Evolutionary conservation across 2,113 vertebrate species (phyloP), one percentile per base, ranked within the genome.

Genomic region (Electrona antarctica): DNA sequence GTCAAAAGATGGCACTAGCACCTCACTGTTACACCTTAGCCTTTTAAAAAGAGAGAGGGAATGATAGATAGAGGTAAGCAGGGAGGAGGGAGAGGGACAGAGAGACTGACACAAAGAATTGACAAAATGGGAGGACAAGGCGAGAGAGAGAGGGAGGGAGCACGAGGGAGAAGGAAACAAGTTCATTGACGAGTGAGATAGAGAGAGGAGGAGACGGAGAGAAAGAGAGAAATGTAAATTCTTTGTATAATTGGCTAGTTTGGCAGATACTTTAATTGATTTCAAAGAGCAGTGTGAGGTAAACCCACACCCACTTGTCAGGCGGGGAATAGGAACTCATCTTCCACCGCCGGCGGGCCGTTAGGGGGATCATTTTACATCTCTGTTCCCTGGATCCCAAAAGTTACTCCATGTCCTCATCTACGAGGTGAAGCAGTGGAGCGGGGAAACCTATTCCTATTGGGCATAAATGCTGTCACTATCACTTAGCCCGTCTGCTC

Each of bases 1-100:
- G 81, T 84, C 85, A 84, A 89, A 81, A 86, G 86, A 81, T 87
- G 85, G 81, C 81, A 83, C 87, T 84, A 79, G 76, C 64, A 87
- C 50, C 72, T 77, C 86, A 79, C 66, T 67, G 71, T 47, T 52
- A 65, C 60, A 66, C 69, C 60, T 64, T 57, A 21, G 55, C 56
- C 28, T 74, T 70, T 67, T 49, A 12, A 47, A 69, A 11, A 72
- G 64, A 49, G 13, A 48, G 7, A 54, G 8, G 63, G 61, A 63
- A 49, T 21, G 63, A 12, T 9, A 65, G 48, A 65, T 3, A 65
- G 64, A 41, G 33, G 33, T 41, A 41, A 41, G 33, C 33, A 41
- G 33, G 33, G 33, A 41, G 33, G 33, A 41, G 33, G 33, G 33
- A 41, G 33, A 41, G 33, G 33, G 33, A 41, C 33, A 41, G 33